Base-by-base conservation (phyloP, 2,113 vertebrate species). In the Hucho hucho region DNA sequence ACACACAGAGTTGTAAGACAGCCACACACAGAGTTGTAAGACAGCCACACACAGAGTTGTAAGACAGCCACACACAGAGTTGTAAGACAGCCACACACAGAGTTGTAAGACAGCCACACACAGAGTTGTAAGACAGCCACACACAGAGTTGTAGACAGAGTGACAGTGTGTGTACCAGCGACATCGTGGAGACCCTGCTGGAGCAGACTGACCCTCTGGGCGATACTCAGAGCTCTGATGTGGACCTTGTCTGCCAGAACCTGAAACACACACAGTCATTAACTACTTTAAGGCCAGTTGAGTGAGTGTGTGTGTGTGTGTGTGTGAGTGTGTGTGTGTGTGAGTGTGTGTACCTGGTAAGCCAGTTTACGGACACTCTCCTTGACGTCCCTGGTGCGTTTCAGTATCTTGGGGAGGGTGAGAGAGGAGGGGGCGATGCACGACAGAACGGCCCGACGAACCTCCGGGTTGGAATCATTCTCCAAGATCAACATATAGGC, bases 201-300 rank as follows among this genome's bases (percentile, higher is more conserved):
- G 88, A 99, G 90, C 1, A 99, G 87, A 79, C 89, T 92, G 65
- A 99, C 97, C 92, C 98, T 96, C 86, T 98, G 96, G 67, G 97
- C 96, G 78, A 99, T 99, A 66, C 93, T 94, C 77, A 98, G 79
- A 77, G 94, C 95, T 90, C 93, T 95, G 81, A 98, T 92, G 64
- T 98, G 96, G 86, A 99, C 94, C 77, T 98, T 99, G 46, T 98
- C 97, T 68, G 96, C 93, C 78, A 99, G 93, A 87, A 98, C 94
- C 98, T 99, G 80, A 76, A 58, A 69, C 32, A 74, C 29, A 49
- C 46, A 13, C 46, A 32, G 5, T 2, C 43, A 53, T 28, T 13
- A 49, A 32, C 29, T 6, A 32, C 29, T 28, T 28, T 29, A 6
- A 70, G 13, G 24, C 16, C 11, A n/a, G 47, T 61, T 16, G 22